Conservation (phyloP, 2,797 vertebrate species). For the Pseudomugil tenellus region DNA sequence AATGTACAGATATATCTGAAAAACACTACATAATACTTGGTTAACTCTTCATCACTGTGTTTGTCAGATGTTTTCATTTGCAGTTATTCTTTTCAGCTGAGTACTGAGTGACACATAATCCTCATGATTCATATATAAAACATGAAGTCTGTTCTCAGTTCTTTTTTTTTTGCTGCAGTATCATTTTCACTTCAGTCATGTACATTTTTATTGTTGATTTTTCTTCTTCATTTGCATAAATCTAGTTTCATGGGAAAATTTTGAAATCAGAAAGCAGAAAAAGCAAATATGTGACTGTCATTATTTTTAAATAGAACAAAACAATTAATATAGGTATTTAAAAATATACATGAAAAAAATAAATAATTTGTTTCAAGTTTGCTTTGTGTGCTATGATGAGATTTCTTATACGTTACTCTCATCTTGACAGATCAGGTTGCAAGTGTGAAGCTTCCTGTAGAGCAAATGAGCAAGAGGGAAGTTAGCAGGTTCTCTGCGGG, state of each 20-base stretch:
- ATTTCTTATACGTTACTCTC: neutral
- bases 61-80: neutral
- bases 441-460: slow-evolving; percentile 73
- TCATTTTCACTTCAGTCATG: neutral
- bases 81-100: neutral
- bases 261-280: neutral
- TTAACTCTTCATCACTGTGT: too few species aligned
- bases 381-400: neutral
- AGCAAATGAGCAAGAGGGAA: slow-evolving; percentile 60
- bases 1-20: neutral
- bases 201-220: neutral
- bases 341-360: neutral
- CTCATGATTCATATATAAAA: neutral
- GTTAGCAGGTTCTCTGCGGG: slow-evolving; percentile 47
- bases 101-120: neutral
- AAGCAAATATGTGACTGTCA: too few species aligned
- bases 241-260: neutral
- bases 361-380: neutral
- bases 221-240: neutral
- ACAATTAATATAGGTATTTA: neutral
- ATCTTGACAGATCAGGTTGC: slow-evolving; percentile 10
- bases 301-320: neutral
- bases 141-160: neutral
- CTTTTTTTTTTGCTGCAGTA: neutral
- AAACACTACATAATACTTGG: too few species aligned